phyloP scores from a whole-genome alignment of 2,797 vertebrate genomes.

The Sebastes itinus region DNA sequence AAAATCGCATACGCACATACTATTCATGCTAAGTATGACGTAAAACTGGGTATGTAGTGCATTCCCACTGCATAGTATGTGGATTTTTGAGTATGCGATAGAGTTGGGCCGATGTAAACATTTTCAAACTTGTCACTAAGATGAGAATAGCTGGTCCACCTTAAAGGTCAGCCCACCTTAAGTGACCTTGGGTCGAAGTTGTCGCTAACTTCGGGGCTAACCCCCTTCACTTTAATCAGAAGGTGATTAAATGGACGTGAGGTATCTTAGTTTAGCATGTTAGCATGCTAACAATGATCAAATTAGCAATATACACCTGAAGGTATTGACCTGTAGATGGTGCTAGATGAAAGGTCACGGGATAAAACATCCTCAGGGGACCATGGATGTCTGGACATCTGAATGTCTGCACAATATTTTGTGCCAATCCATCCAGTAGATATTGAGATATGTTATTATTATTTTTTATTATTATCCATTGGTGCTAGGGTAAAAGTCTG shows the following conservation, averaged over 20 bases:
- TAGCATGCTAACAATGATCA: not conserved
- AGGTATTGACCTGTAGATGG: not conserved
- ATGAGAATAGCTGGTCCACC: too few relatives aligned
- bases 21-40: too few relatives aligned
- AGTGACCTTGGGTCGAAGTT: rapidly evolving
- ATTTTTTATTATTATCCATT: too few relatives aligned
- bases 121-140: too few relatives aligned
- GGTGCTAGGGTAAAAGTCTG: too few relatives aligned
- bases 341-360: not conserved
- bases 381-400: not conserved
- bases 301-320: not conserved
- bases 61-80: not conserved
- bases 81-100: not conserved
- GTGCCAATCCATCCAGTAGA: too few relatives aligned
- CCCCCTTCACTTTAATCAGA: not conserved
- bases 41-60: not conserved
- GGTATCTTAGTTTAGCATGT: not conserved
- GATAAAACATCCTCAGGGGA: not conserved
- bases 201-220: not conserved
- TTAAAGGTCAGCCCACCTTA: not conserved
- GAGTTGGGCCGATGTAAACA: too few relatives aligned
- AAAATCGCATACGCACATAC: not conserved
- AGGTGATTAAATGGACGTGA: not conserved
- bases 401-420: too few relatives aligned
- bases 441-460: too few relatives aligned